These are phyloP conservation scores for Eilema depressum DNA, from an alignment of 2,888 invertebrate species.

Conservation along the genomic window DNA sequence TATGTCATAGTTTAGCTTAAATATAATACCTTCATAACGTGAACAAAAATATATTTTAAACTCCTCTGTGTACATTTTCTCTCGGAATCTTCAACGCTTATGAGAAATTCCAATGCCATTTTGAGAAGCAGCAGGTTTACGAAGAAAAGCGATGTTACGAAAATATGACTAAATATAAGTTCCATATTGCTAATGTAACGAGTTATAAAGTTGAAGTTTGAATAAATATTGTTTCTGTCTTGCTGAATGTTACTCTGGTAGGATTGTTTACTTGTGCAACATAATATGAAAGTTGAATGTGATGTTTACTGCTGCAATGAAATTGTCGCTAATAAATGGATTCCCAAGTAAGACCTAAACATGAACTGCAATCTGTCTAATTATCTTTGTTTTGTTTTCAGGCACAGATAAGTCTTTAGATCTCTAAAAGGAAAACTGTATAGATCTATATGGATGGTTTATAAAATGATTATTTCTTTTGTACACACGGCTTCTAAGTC, in stretches of 20 bases:
- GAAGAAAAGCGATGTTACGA: not conserved
- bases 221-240: not conserved
- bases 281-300: not conserved
- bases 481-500: too few relatives aligned
- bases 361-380: not conserved
- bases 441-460: too few relatives aligned
- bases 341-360: not conserved
- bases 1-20: not conserved
- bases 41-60: not conserved
- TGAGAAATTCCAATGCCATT: slow-evolving; percentile 4
- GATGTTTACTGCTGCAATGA: not conserved
- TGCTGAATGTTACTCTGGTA: slow-evolving; percentile 5
- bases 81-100: not conserved
- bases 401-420: too few relatives aligned
- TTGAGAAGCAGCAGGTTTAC: slow-evolving; percentile 1
- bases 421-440: too few relatives aligned
- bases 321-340: not conserved
- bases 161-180: not conserved
- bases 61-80: not conserved
- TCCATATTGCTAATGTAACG: slow-evolving; percentile 2
- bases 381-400: not conserved
- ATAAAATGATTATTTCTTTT: too few relatives aligned
- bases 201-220: slow-evolving; percentile 1
- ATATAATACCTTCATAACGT: not conserved
- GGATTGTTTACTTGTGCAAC: not conserved